Conservation (phyloP, 2,888 invertebrate species). For the Julus scandinavius region DNA sequence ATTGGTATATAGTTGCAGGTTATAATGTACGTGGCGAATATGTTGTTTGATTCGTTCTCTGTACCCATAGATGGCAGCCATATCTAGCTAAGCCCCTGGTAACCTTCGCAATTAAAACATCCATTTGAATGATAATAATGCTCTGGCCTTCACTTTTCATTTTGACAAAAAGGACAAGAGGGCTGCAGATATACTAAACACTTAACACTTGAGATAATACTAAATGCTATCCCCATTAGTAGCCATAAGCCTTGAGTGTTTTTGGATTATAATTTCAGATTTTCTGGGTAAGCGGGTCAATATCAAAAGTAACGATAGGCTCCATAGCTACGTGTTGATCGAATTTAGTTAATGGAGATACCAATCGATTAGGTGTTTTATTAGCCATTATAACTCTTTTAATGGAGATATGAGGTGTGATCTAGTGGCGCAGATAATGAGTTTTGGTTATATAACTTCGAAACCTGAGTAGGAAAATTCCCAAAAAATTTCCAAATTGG, state of each 20-base stretch:
- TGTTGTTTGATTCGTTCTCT: not conserved
- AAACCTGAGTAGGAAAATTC: too few relatives aligned
- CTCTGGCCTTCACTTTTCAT: constrained; percentile 4
- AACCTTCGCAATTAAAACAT: constrained; percentile 26
- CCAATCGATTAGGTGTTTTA: constrained; percentile 18
- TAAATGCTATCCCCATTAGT: not conserved
- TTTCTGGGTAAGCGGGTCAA: constrained; percentile 39
- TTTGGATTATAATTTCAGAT: not conserved
- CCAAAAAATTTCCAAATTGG: too few relatives aligned
- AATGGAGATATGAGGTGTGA: not conserved
- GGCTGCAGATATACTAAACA: not conserved
- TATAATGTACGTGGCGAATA: too few relatives aligned
- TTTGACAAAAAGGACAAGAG: constrained; percentile 24
- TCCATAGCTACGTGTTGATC: not conserved
- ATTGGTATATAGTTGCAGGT: too few relatives aligned
- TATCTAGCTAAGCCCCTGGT: not conserved
- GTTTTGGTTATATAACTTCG: not conserved
- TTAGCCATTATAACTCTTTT: not conserved
- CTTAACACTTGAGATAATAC: constrained; percentile 1
- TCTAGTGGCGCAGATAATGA: not conserved
- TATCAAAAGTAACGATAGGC: not conserved
- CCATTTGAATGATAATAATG: constrained; percentile 23
- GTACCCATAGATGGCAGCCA: not conserved
- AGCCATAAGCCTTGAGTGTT: constrained; percentile 12
- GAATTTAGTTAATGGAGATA: not conserved